These are phyloP conservation scores for Xenotilapia leptura DNA, from an alignment of 2,113 vertebrate genomes.

Conservation along the genomic window DNA sequence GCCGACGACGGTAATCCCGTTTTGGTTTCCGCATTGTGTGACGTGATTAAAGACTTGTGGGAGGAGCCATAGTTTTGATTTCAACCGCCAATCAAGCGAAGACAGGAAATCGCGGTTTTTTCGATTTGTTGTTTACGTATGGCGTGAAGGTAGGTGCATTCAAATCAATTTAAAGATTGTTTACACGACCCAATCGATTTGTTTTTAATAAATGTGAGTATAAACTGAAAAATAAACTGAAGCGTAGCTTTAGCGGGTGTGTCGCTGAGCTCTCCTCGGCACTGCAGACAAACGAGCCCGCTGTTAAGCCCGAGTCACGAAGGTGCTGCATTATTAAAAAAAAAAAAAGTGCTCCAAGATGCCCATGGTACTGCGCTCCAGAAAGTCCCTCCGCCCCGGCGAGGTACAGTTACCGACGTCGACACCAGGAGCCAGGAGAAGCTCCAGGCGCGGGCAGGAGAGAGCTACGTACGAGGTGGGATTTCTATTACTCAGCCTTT, in stretches of 20 bases:
- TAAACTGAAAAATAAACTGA: neutral
- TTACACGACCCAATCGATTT: too few species aligned
- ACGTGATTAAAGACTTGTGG: neutral
- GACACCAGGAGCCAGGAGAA: neutral
- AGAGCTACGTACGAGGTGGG: slow-evolving; percentile 22
- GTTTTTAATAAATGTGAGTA: neutral
- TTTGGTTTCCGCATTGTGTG: neutral
- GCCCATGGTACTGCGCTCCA: slow-evolving; percentile 44
- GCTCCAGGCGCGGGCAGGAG: neutral
- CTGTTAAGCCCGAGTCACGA: neutral
- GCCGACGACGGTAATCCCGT: neutral
- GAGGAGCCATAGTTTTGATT: neutral
- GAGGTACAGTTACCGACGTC: neutral
- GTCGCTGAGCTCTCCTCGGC: too few species aligned
- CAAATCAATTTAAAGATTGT: neutral
- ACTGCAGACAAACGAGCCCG: neutral
- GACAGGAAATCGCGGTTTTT: slow-evolving; percentile 65
- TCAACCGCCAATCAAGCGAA: slow-evolving; percentile 35
- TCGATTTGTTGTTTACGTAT: slow-evolving; percentile 55
- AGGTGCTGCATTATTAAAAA: neutral
- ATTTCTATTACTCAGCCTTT: slow-evolving; percentile 39
- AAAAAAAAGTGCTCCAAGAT: neutral
- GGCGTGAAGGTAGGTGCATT: neutral
- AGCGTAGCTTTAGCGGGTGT: neutral
- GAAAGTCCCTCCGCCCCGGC: neutral